phyloP scores from a whole-genome alignment of 2,797 vertebrate species.

The Hydrophis major region DNA sequence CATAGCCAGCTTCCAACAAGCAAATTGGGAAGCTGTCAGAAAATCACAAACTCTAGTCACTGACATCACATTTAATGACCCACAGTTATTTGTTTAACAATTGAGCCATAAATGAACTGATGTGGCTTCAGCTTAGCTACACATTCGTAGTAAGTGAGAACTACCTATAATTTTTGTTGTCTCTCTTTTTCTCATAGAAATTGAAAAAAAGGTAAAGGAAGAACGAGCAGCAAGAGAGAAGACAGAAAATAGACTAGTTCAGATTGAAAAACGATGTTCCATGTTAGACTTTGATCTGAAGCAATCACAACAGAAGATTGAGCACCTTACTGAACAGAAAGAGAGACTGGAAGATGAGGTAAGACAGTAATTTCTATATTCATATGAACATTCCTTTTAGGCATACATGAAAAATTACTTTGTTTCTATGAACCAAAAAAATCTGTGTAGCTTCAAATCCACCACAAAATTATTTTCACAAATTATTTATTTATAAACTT shows the following conservation, averaged over 20 bases:
- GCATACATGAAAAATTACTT: neutral
- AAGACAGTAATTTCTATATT: slow-evolving; percentile 15
- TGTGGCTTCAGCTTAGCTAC: neutral
- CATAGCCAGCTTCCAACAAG: neutral
- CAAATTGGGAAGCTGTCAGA: neutral
- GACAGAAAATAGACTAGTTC: slow-evolving; percentile 90
- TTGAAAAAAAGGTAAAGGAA: slow-evolving; percentile 94
- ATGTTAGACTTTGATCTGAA: slow-evolving; percentile 98
- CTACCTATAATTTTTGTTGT: neutral
- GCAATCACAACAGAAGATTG: slow-evolving; percentile 96
- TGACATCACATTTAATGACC: neutral
- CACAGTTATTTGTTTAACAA: neutral
- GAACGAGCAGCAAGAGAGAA: slow-evolving; percentile 88
- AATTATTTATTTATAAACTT: neutral
- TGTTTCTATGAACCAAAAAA: neutral
- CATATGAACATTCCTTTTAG: neutral
- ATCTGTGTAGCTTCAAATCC: neutral
- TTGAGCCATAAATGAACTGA: neutral
- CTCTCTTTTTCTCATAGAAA: slow-evolving; percentile 73
- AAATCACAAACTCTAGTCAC: neutral
- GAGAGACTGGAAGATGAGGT: slow-evolving; percentile 95
- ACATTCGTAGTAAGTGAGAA: neutral
- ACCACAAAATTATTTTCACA: neutral
- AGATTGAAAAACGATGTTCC: slow-evolving; percentile 96
- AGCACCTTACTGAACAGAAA: slow-evolving; percentile 94